phyloP scores from a whole-genome alignment of 2,113 vertebrate genomes.

The Urocolius indicus region DNA sequence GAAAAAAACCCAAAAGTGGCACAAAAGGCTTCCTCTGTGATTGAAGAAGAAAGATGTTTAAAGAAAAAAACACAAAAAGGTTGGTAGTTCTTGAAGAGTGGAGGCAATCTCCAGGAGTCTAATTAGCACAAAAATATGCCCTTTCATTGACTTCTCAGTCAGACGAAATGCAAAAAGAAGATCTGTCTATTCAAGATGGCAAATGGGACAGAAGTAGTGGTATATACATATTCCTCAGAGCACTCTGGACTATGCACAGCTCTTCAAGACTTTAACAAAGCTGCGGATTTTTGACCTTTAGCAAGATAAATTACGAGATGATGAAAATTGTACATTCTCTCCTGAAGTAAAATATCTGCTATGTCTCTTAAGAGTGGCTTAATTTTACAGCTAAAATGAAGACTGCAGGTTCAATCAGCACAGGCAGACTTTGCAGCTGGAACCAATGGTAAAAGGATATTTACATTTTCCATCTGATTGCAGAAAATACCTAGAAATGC shows the following conservation, averaged over 20 bases:
- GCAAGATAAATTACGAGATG: slow-evolving; percentile 34
- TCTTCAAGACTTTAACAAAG: slow-evolving; percentile 36
- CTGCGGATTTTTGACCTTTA: slow-evolving; percentile 38
- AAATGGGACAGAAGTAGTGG: slow-evolving; percentile 26
- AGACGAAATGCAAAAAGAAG: slow-evolving; percentile 45
- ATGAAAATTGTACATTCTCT: not conserved
- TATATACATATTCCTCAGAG: slow-evolving; percentile 36
- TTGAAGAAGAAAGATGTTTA: slow-evolving; percentile 49
- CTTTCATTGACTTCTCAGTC: slow-evolving; percentile 59
- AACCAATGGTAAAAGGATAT: not conserved
- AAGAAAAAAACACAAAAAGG: not conserved
- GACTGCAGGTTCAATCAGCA: not conserved
- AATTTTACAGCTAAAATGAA: not conserved
- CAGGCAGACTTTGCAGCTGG: not conserved
- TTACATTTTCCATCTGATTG: not conserved
- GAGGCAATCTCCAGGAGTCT: slow-evolving; percentile 58
- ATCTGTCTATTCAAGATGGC: slow-evolving; percentile 46
- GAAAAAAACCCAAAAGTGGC: not conserved
- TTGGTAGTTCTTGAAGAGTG: slow-evolving; percentile 20
- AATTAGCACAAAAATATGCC: slow-evolving; percentile 68
- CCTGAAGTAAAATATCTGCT: slow-evolving; percentile 4
- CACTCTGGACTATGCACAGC: not conserved
- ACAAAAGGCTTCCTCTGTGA: slow-evolving; percentile 39
- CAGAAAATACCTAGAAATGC: not conserved
- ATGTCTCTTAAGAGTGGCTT: not conserved